A percentile compares a stretch with the other conserved stretches of the same genome.
Evolutionary conservation across 1,140 invertebrate species (phyloP).

Genomic region (Cyclargus thomasi): DNA sequence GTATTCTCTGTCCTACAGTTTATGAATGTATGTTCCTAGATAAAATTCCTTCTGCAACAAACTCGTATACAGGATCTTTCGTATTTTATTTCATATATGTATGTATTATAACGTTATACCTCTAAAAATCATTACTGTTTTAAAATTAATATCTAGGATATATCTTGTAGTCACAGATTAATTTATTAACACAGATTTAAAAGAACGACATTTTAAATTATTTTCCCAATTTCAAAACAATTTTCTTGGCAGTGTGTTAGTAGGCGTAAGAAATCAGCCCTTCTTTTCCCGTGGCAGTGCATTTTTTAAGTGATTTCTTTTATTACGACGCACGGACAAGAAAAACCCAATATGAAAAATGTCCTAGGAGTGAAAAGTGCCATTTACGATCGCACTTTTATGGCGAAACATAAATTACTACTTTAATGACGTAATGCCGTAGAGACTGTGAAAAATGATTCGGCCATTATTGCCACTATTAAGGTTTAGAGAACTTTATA

Average conservation of each 20-base stretch:
- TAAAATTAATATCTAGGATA: no score
- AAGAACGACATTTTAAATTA: neutral
- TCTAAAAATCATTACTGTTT: no score
- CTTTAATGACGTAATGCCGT: neutral
- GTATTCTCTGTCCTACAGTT: no score
- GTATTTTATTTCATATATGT: no score
- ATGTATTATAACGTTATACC: no score
- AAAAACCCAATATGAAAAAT: slow-evolving; percentile 59
- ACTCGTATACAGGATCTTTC: no score
- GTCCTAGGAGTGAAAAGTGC: slow-evolving; percentile 50
- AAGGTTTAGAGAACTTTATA: no score
- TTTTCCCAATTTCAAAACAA: neutral
- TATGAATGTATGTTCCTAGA: no score
- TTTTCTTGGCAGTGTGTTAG: slow-evolving; percentile 33
- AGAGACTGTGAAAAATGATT: neutral
- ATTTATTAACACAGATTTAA: neutral
- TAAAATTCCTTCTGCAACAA: no score
- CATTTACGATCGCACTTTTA: slow-evolving; percentile 54
- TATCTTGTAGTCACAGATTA: no score
- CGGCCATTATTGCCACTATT: neutral
- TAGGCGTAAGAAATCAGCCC: slow-evolving; percentile 40
- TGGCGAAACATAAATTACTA: slow-evolving; percentile 27
- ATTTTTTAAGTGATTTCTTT: slow-evolving; percentile 69
- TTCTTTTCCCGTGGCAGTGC: slow-evolving; percentile 34
- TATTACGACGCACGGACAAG: slow-evolving; percentile 61